Evolutionary conservation across 2,113 vertebrate species (phyloP).

Genomic region (Junco hyemalis): DNA sequence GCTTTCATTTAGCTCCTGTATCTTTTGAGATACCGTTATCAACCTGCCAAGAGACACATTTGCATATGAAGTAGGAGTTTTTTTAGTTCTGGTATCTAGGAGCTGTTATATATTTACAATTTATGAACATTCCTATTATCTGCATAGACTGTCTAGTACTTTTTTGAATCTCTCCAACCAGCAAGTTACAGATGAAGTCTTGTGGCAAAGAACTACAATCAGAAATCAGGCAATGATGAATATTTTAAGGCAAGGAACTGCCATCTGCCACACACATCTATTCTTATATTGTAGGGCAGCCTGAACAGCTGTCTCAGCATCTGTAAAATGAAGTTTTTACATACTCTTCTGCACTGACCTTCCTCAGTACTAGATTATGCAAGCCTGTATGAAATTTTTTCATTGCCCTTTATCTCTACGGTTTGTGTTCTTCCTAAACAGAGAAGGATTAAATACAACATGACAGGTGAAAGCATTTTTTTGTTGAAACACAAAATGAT

Average conservation of each 20-base stretch:
- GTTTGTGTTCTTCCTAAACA: background rate
- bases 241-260: background rate
- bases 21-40: background rate
- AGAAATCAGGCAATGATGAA: background rate
- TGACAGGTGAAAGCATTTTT: background rate
- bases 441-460: background rate
- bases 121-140: background rate
- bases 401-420: background rate
- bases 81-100: background rate
- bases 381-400: background rate
- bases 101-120: background rate
- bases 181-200: background rate
- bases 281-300: background rate
- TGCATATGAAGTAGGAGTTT: background rate
- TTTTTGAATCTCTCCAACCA: background rate
- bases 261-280: background rate
- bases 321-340: background rate
- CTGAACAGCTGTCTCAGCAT: background rate
- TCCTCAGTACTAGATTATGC: background rate
- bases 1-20: background rate
- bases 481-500: background rate
- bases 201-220: background rate
- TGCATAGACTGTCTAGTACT: background rate
- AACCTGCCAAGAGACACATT: background rate
- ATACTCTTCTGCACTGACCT: background rate